Conservation (phyloP, 2,888 invertebrate genomes). For the Pachymerium ferrugineum region DNA sequence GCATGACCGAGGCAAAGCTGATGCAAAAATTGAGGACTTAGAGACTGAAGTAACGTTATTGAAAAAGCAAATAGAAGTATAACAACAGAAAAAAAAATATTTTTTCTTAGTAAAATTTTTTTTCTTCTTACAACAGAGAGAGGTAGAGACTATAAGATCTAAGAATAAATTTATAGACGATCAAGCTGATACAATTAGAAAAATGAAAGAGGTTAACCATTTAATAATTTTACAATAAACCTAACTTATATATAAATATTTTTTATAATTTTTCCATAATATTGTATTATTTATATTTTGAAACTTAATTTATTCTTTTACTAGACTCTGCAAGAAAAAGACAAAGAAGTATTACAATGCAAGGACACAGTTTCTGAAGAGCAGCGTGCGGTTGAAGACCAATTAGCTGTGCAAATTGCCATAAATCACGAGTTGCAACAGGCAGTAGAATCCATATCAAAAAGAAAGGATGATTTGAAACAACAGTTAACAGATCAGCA, state of each 20-base stretch:
- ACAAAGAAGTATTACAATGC: slow-evolving; percentile 1
- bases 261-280: neutral
- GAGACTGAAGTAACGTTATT: neutral
- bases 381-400: slow-evolving; percentile 27
- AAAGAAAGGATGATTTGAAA: slow-evolving; percentile 30
- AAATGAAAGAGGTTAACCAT: slow-evolving; percentile 18
- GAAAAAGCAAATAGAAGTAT: slow-evolving; percentile 31
- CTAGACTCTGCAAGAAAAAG: slow-evolving; percentile 23
- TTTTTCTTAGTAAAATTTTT: too few species aligned
- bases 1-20: slow-evolving; percentile 28
- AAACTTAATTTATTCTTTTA: neutral
- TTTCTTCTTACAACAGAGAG: slow-evolving; percentile 11
- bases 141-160: neutral
- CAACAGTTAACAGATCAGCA: slow-evolving; percentile 28
- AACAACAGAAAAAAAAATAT: neutral
- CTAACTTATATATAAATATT: neutral
- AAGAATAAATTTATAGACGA: slow-evolving; percentile 30
- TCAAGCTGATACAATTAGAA: slow-evolving; percentile 28
- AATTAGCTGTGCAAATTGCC: slow-evolving; percentile 31
- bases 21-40: neutral
- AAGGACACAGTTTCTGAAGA: slow-evolving; percentile 23
- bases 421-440: slow-evolving; percentile 32
- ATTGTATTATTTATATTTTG: neutral
- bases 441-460: slow-evolving; percentile 30
- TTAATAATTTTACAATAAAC: neutral